Base-by-base conservation (phyloP, 2,888 invertebrate genomes). In the Andrena bicolor region DNA sequence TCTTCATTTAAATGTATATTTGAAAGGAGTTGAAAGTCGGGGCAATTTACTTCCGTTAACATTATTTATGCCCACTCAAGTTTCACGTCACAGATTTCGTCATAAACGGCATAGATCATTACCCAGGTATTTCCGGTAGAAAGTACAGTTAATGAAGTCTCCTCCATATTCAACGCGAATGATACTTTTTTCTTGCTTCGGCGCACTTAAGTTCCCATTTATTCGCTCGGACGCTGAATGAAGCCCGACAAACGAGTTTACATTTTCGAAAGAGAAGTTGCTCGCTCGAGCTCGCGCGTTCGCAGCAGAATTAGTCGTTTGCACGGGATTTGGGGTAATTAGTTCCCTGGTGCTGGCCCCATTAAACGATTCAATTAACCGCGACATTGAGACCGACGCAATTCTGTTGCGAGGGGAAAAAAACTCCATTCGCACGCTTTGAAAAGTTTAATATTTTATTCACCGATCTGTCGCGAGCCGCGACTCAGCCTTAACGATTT, bases 341-440 rank as follows among this genome's bases (percentile, higher is more conserved):
- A 78, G 51, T 66, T 74, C 51, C 16, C 16, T 30, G 20, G 13
- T 32, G 8, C 26, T 30, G 69, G 10, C 51, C 41, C 30, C 66
- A 66, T 66, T 61, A 75, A 74, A 68, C 66, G 56, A 64, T 76
- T 75, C 64, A 80, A 80, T 82, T 64, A 72, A 80, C 76, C 49
- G 66, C 68, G 68, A 71, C 80, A 72, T 41, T 16, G 66, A 56
- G 56, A 70, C 48, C 51, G 20, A 6, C 48, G 71, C 49, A 68
- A 71, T 71, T 64, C 58, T 49, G 26, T 51, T 0, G 20, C 10
- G 30, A 41, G 23, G 10, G 56, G 51, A 20, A 20, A n/a, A 68
- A 49, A 49, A 56, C 23, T 63, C n/a, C 23, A 16, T 10, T 56
- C 10, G 28, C 32, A n/a, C 8, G 2, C 20, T 68, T 41, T 58